phyloP scores from a whole-genome alignment of 2,113 vertebrate species.

The Archilochus colubris region DNA sequence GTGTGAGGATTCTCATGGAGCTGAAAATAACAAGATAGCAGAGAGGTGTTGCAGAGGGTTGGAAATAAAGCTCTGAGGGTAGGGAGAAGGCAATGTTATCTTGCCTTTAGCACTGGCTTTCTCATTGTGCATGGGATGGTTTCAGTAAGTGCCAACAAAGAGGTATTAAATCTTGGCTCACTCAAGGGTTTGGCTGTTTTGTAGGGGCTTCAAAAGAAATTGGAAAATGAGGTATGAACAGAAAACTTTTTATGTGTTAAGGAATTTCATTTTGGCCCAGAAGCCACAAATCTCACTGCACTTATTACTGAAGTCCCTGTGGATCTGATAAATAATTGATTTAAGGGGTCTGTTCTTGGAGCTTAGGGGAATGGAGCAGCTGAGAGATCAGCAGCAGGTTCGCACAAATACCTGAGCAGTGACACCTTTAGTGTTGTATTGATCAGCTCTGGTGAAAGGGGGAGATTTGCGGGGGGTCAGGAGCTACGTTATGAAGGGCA shows the following conservation, averaged over 20 bases:
- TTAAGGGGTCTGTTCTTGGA: slow-evolving; percentile 4
- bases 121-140: background rate
- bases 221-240: slow-evolving; percentile 36
- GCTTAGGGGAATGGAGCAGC: background rate
- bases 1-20: background rate
- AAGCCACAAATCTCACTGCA: slow-evolving; percentile 19
- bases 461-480: slow-evolving; percentile 48
- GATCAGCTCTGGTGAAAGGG: slow-evolving; percentile 10
- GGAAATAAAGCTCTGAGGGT: background rate
- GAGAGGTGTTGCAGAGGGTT: background rate
- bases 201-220: slow-evolving; percentile 14
- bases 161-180: background rate
- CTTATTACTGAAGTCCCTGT: slow-evolving; percentile 9
- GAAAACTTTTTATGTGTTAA: slow-evolving; percentile 18
- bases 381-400: background rate
- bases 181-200: background rate
- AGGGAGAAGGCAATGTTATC: background rate
- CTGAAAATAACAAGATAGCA: background rate
- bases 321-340: slow-evolving; percentile 45
- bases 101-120: background rate
- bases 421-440: slow-evolving; percentile 42
- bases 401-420: background rate
- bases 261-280: background rate
- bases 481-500: slow-evolving; percentile 13
- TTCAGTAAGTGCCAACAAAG: background rate